Conservation (phyloP, 2,113 vertebrate species). For the Amazona guildingii region DNA sequence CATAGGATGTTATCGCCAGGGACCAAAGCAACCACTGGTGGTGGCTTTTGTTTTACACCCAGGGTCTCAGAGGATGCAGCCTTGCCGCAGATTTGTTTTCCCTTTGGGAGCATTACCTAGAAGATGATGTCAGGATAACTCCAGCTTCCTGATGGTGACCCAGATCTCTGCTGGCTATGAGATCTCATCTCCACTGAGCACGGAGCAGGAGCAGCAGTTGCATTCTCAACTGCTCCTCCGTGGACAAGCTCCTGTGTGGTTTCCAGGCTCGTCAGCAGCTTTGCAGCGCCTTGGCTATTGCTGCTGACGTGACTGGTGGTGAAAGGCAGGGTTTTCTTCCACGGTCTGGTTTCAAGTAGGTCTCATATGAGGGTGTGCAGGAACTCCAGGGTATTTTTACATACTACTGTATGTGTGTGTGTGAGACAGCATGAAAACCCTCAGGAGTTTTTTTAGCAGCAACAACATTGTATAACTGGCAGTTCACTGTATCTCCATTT, state of each 20-base stretch:
- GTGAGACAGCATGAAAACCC: slow-evolving; percentile 12
- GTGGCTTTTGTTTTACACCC: background rate
- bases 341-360: background rate
- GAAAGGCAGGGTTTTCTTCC: background rate
- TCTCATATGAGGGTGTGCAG: background rate
- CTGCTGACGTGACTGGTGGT: background rate
- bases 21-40: background rate
- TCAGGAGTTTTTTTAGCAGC: background rate
- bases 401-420: background rate
- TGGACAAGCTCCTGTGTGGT: background rate
- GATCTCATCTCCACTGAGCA: background rate
- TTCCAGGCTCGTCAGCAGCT: background rate
- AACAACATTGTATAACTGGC: background rate
- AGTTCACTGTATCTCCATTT: background rate
- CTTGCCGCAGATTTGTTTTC: background rate
- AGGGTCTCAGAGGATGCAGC: background rate
- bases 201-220: fast-evolving
- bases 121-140: background rate
- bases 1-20: background rate
- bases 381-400: background rate
- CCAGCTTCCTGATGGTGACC: slow-evolving; percentile 29
- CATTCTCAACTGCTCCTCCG: background rate
- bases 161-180: slow-evolving; percentile 1
- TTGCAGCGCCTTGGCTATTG: background rate
- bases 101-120: background rate